Conservation (phyloP, 64 coral and sea anemone species). For the Cladopsammia gracilis region DNA sequence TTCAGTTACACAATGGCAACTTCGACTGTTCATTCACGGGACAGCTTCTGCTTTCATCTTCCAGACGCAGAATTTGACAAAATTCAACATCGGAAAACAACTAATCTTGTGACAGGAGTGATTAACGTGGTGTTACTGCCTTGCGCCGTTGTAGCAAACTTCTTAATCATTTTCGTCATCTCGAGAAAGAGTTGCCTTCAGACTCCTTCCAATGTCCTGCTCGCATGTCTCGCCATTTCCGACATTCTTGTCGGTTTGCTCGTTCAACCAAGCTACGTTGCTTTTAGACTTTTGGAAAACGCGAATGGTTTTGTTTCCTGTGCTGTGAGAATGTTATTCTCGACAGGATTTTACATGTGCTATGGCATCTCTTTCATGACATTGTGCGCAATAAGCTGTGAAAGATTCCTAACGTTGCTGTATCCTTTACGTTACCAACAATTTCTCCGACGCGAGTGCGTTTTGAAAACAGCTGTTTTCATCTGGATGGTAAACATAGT, state of each 20-base stretch:
- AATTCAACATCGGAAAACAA: slow-evolving; percentile 8
- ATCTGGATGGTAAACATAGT: slow-evolving; percentile 33
- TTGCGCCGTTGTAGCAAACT: slow-evolving; percentile 67
- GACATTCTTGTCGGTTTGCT: slow-evolving; percentile 66
- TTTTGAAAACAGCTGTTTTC: not conserved
- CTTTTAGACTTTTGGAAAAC: slow-evolving; percentile 75
- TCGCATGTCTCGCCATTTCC: slow-evolving; percentile 72
- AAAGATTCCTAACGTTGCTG: too few species aligned
- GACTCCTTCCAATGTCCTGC: slow-evolving; percentile 63
- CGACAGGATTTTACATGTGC: slow-evolving; percentile 83
- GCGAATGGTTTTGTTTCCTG: slow-evolving; percentile 61
- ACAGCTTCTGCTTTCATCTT: slow-evolving; percentile 35
- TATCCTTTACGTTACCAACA: slow-evolving; percentile 62
- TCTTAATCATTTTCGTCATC: slow-evolving; percentile 54
- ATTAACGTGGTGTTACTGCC: slow-evolving; percentile 78
- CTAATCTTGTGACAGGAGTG: slow-evolving; percentile 76
- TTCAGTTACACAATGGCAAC: not conserved
- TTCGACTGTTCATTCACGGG: not conserved
- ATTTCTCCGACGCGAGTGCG: slow-evolving; percentile 31
- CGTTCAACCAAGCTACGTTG: slow-evolving; percentile 66
- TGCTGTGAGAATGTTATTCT: slow-evolving; percentile 63
- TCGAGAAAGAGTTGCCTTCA: not conserved
- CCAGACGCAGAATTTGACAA: slow-evolving; percentile 39
- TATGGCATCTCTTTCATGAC: not conserved
- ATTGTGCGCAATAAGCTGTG: too few species aligned